Conservation (phyloP, 2,113 vertebrate species). For the Ploceus nigricollis region DNA sequence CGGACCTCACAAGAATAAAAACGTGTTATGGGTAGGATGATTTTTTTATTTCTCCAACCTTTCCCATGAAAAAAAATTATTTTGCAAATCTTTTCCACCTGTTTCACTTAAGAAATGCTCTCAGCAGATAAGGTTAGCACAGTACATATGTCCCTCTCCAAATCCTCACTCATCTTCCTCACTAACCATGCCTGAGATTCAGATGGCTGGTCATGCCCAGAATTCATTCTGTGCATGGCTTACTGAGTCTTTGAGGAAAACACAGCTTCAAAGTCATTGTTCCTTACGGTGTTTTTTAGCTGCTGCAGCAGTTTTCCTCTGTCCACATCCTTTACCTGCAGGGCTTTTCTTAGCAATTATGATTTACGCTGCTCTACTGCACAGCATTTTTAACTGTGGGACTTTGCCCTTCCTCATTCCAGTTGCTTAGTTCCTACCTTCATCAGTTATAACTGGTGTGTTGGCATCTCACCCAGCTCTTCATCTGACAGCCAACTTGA, state of each 20-base stretch:
- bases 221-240: constrained; percentile 1
- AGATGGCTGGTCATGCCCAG: constrained; percentile 15
- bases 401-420: constrained; percentile 23
- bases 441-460: not conserved
- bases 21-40: not conserved
- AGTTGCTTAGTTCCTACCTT: not conserved
- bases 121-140: not conserved
- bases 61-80: not conserved
- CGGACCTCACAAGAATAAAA: not conserved
- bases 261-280: not conserved
- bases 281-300: not conserved
- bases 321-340: constrained; percentile 35
- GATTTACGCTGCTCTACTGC: not conserved
- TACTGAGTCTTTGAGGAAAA: constrained; percentile 21
- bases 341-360: constrained; percentile 25
- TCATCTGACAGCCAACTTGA: not conserved
- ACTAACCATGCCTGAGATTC: not conserved
- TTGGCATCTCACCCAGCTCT: not conserved
- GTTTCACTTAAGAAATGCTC: constrained; percentile 14
- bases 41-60: not conserved
- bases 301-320: not conserved
- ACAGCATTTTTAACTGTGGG: not conserved
- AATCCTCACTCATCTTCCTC: not conserved
- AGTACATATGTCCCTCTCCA: constrained; percentile 7
- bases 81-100: not conserved